Percentiles rank a stretch among this genome's conserved stretches.
Evolutionary conservation across 2,797 vertebrate genomes (phyloP).

Genomic region (Ctenochaetus hawaiiensis): DNA sequence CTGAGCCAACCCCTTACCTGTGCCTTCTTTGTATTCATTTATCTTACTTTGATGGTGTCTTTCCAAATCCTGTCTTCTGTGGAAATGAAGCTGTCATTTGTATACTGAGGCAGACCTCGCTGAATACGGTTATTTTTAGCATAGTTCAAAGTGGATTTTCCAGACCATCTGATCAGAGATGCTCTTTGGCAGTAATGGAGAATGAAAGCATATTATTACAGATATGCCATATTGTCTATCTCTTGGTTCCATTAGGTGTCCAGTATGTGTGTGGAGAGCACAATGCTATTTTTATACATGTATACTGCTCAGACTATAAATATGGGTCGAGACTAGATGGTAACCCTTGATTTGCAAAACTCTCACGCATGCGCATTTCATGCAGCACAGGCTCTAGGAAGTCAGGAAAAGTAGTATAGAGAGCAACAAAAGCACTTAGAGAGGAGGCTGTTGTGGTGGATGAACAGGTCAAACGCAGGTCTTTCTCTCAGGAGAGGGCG

Average conservation of each 20-base stretch:
- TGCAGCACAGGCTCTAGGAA: too few relatives aligned
- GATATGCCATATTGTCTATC: slow-evolving; percentile 42
- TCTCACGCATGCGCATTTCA: too few relatives aligned
- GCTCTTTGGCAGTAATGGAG: slow-evolving; percentile 57
- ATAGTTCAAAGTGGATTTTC: slow-evolving; percentile 35
- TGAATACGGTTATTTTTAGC: slow-evolving; percentile 43
- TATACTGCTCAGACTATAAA: background rate
- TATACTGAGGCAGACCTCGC: slow-evolving; percentile 16
- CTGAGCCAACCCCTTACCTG: background rate
- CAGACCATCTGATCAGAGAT: slow-evolving; percentile 53
- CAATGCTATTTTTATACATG: slow-evolving; percentile 36
- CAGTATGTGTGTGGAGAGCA: slow-evolving; percentile 31
- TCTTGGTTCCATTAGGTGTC: slow-evolving; percentile 63
- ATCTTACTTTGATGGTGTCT: slow-evolving; percentile 5
- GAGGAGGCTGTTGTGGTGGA: too few relatives aligned
- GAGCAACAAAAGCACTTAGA: too few relatives aligned
- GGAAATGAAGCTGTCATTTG: slow-evolving; percentile 18
- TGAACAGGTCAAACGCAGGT: too few relatives aligned
- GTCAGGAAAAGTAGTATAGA: too few relatives aligned
- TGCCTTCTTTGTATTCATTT: background rate
- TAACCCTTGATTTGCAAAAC: too few relatives aligned
- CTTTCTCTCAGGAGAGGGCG: too few relatives aligned
- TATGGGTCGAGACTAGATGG: slow-evolving; percentile 8
- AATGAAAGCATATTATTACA: slow-evolving; percentile 69
- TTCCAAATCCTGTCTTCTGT: background rate